phyloP scores from a whole-genome alignment of 1,140 invertebrate genomes.

The Magallana gigas region DNA sequence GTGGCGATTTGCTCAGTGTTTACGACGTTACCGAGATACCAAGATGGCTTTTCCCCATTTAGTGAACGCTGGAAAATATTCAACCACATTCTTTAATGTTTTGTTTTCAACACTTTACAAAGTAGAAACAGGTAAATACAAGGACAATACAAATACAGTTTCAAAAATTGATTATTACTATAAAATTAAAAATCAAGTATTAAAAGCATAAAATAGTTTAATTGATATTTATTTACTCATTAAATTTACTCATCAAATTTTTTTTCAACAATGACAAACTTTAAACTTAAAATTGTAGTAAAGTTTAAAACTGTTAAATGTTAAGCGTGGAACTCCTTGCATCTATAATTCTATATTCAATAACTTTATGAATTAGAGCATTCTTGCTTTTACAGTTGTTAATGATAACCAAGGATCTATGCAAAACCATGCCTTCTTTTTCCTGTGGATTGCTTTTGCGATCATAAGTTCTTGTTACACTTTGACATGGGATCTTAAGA shows the following conservation, averaged over 20 bases:
- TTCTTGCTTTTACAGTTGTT: slow-evolving; percentile 9
- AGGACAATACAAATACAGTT: too few relatives aligned
- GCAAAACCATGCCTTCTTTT: slow-evolving; percentile 76
- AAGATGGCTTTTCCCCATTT: slow-evolving; percentile 94
- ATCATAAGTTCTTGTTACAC: slow-evolving; percentile 91
- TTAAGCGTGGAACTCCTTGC: too few relatives aligned
- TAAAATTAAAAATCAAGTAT: too few relatives aligned
- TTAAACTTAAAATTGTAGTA: too few relatives aligned
- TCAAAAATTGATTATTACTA: too few relatives aligned
- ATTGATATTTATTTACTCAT: too few relatives aligned
- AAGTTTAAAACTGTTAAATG: too few relatives aligned
- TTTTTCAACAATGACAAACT: too few relatives aligned
- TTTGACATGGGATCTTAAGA: slow-evolving; percentile 97
- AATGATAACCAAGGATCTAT: slow-evolving; percentile 28
- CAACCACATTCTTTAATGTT: slow-evolving; percentile 97
- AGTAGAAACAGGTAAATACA: slow-evolving; percentile 83
- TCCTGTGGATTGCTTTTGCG: slow-evolving; percentile 82
- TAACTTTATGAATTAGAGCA: slow-evolving; percentile 85
- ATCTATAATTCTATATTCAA: slow-evolving; percentile 92
- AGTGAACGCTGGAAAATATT: slow-evolving; percentile 98
- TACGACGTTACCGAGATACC: slow-evolving; percentile 90
- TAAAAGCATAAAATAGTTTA: too few relatives aligned
- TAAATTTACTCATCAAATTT: too few relatives aligned
- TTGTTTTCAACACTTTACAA: slow-evolving; percentile 89
- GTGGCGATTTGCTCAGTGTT: slow-evolving; percentile 98